These are phyloP conservation scores for Amyelois transitella DNA, from an alignment of 1,140 invertebrate genomes.

Conservation along the genomic window DNA sequence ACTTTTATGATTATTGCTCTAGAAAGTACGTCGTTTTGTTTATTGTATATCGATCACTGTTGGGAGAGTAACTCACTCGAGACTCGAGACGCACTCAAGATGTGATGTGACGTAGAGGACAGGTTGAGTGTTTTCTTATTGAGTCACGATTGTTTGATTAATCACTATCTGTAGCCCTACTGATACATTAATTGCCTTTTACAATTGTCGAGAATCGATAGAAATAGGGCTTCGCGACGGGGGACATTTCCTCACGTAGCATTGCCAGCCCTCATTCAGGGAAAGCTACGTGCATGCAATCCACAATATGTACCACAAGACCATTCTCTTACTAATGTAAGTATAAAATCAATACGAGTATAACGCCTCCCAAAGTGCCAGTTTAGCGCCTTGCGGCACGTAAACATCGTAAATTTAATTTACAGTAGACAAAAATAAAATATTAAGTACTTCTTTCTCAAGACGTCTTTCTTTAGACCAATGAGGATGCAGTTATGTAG, in stretches of 20 bases:
- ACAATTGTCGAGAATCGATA: constrained; percentile 17
- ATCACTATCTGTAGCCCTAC: background rate
- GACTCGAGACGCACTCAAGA: background rate
- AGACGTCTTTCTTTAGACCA: too few species aligned
- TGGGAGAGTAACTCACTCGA: background rate
- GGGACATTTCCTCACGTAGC: constrained; percentile 38
- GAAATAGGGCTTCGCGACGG: constrained; percentile 18
- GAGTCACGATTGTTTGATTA: background rate
- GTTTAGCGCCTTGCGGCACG: background rate
- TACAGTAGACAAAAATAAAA: background rate
- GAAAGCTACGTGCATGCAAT: constrained; percentile 36
- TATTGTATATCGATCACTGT: constrained; percentile 27
- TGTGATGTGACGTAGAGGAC: background rate
- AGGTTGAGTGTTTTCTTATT: constrained; percentile 5
- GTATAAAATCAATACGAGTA: constrained; percentile 24
- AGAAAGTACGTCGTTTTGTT: constrained; percentile 21
- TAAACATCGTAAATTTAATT: background rate
- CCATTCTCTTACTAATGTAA: constrained; percentile 12
- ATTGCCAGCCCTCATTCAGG: constrained; percentile 29
- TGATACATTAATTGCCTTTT: constrained; percentile 2
- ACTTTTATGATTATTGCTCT: constrained; percentile 23
- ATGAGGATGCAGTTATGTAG: too few species aligned
- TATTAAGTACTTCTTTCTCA: too few species aligned
- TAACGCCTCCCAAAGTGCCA: background rate
- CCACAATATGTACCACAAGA: constrained; percentile 16